Evolutionary conservation across 92 coral and sea anemone species (phyloP).

Genomic region (Pocillopora meandrina): DNA sequence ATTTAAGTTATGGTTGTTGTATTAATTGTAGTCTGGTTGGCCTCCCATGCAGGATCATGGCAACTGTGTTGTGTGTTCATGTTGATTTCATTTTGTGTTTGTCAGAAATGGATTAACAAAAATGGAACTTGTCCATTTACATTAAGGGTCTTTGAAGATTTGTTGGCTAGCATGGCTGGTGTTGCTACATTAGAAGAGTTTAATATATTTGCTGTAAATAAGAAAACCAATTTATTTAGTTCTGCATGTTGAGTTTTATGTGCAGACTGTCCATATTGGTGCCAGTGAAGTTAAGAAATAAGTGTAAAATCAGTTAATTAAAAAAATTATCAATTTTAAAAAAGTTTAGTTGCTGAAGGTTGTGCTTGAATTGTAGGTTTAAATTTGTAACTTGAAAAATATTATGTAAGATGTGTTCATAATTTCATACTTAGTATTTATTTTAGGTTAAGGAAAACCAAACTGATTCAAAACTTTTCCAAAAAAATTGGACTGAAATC

Average conservation of each 20-base stretch:
- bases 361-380: background rate
- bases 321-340: background rate
- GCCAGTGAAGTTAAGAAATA: background rate
- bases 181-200: background rate
- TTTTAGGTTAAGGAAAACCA: background rate
- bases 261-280: background rate
- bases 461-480: too few relatives aligned
- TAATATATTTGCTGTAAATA: conserved; percentile 32
- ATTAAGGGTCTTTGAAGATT: background rate
- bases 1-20: too few relatives aligned
- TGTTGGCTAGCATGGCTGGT: background rate
- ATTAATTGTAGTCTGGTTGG: too few relatives aligned
- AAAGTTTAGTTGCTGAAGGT: background rate
- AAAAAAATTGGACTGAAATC: too few relatives aligned
- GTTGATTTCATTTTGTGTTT: too few relatives aligned
- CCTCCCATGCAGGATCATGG: too few relatives aligned
- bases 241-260: conserved; percentile 1
- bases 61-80: too few relatives aligned
- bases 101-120: background rate
- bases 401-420: too few relatives aligned
- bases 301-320: background rate
- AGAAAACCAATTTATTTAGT: background rate
- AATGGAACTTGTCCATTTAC: background rate
- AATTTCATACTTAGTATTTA: too few relatives aligned
- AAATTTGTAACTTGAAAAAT: background rate